phyloP scores from a whole-genome alignment of 2,797 vertebrate genomes.

The Apodemus agrarius region DNA sequence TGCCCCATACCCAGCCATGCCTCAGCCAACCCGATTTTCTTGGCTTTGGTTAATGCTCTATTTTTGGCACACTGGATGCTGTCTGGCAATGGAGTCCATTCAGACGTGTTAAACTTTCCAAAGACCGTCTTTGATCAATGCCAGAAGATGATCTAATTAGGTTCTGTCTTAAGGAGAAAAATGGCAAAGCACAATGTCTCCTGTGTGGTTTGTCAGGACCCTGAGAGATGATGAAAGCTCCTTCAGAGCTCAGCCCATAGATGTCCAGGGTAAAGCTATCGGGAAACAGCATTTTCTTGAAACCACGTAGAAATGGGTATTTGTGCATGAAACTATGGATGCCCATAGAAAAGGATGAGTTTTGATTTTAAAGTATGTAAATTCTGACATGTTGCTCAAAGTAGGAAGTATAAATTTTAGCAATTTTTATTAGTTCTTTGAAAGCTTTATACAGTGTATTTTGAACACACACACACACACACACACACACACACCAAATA shows the following conservation, averaged over 20 bases:
- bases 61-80: conserved; percentile 76
- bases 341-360: not conserved
- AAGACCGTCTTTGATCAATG: conserved; percentile 72
- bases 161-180: conserved; percentile 57
- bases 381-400: conserved; percentile 1
- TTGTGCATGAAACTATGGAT: not conserved
- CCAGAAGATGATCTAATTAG: conserved; percentile 68
- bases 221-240: not conserved
- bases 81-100: conserved; percentile 59
- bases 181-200: conserved; percentile 53
- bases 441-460: not conserved
- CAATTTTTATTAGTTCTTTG: not conserved
- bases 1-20: conserved; percentile 48
- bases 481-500: not conserved
- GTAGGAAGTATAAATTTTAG: conserved; percentile 8
- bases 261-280: not conserved
- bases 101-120: conserved; percentile 26
- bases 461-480: not conserved
- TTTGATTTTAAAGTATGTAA: conserved; percentile 53
- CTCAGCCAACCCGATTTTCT: conserved; percentile 55
- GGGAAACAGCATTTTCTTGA: conserved; percentile 39
- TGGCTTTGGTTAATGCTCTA: conserved; percentile 73
- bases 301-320: not conserved
- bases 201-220: conserved; percentile 43
- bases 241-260: conserved; percentile 3